Evolutionary conservation across 2,888 invertebrate genomes (phyloP), one percentile per base, ranked within the genome.

Genomic region (Thecocarcelia acutangulata): DNA sequence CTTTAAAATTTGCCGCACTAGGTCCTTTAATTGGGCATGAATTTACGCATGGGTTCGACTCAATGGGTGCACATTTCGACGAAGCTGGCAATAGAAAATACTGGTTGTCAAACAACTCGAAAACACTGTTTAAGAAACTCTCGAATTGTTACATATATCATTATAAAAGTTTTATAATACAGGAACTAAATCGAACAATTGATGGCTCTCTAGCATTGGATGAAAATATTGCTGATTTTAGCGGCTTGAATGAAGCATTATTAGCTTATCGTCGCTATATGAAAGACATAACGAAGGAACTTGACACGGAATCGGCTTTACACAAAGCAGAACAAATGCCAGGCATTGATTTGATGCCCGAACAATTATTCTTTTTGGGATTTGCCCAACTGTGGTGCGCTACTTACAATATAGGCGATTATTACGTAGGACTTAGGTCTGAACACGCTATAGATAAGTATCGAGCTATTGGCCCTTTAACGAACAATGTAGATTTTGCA

Each of bases 371-470:
- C 66, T 90, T 87, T 54, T 66, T 90, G 8, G 88, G 90, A 2
- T 90, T 90, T 63, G 88, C 88, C 0, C 90, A 90, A 56, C 19
- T 90, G 1, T 90, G 88, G 86, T 90, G 90, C 61, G 84, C 90
- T 4, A 85, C 85, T 2, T 90, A 89, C 54, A 79, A 87, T 17
- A 86, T 88, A 70, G 85, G 86, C 21, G 86, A 89, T 70, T 87
- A 87, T 33, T 90, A 89, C 89, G 84, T 86, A 42, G 90, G 89
- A 42, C 56, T 89, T 11, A 85, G 83, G 0, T 72, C 86, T 24
- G 87, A 87, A 11, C 89, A 90, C 66, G 85, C 88, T 2, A 83
- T 88, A 37, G 89, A 90, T 73, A 89, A 87, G 72, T 90, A 87
- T 75, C 85, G 90, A 12, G 89, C 89, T 0, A 68, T 88, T 21